These are phyloP conservation scores for Sebastes iracundus DNA, from an alignment of 2,797 vertebrate species.

Conservation along the genomic window DNA sequence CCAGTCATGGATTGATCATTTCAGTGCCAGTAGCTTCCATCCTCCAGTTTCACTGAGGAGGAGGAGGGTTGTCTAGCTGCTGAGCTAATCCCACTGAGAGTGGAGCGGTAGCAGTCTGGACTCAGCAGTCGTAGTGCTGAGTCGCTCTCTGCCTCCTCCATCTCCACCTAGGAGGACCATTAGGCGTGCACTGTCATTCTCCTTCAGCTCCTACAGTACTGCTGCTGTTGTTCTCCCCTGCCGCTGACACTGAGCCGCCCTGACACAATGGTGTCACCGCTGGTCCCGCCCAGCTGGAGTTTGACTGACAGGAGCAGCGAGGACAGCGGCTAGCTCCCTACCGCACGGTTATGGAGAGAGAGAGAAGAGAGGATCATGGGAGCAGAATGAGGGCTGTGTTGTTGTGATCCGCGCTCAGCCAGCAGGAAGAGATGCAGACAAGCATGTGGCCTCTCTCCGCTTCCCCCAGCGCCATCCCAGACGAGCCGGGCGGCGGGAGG, in stretches of 20 bases:
- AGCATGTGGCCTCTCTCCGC: conserved; percentile 22
- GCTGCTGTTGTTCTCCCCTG: not conserved
- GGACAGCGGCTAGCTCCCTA: not conserved
- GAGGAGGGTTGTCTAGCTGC: not conserved
- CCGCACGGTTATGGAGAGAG: not conserved
- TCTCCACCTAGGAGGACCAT: not conserved
- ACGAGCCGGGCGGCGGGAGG: not conserved
- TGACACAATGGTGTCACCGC: conserved; percentile 74
- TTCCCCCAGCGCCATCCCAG: not conserved
- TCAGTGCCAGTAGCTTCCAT: not conserved
- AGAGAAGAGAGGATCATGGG: not conserved
- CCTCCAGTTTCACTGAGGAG: not conserved
- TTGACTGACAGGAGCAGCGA: conserved; percentile 35
- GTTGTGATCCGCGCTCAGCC: conserved; percentile 43
- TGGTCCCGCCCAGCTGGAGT: conserved; percentile 19
- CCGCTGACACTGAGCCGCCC: conserved; percentile 48
- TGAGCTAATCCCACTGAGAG: not conserved
- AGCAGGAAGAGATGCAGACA: conserved; percentile 40
- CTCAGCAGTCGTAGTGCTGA: not conserved
- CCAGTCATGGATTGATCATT: not conserved
- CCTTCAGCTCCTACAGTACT: not conserved
- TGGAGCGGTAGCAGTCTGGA: not conserved
- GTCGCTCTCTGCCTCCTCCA: not conserved
- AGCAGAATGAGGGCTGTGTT: conserved; percentile 13
- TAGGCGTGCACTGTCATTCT: conserved; percentile 2